Percentiles rank a stretch among this genome's conserved stretches.
Conservation (phyloP, 2,888 invertebrate species). For the Brachyopa scutellaris region DNA sequence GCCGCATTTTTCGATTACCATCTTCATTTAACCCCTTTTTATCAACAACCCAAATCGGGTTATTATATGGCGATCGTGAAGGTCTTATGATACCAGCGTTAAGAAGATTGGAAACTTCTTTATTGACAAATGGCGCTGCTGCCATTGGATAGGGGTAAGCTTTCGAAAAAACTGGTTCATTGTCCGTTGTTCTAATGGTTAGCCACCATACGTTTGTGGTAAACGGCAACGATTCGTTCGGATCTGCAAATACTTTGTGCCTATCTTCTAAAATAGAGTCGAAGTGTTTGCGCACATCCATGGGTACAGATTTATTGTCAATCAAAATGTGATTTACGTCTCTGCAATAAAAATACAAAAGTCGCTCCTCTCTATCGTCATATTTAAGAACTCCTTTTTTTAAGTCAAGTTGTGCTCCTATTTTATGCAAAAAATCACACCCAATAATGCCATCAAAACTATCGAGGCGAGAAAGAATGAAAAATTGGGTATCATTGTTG, state of each 20-base stretch:
- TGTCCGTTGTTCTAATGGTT: neutral
- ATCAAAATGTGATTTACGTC: neutral
- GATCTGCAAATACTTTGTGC: neutral
- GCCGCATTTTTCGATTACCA: constrained; percentile 36
- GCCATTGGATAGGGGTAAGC: constrained; percentile 29
- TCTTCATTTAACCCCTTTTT: constrained; percentile 26
- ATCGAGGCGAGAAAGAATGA: constrained; percentile 18
- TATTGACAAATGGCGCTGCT: constrained; percentile 25
- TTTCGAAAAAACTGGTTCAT: constrained; percentile 25
- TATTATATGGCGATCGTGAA: constrained; percentile 32
- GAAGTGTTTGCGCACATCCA: neutral
- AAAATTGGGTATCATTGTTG: constrained; percentile 2
- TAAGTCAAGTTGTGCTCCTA: constrained; percentile 20
- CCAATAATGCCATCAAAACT: constrained; percentile 23
- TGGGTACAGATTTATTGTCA: neutral
- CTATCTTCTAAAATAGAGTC: neutral
- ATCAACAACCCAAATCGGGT: constrained; percentile 33
- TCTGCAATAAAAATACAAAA: neutral
- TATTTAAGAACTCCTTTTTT: constrained; percentile 9
- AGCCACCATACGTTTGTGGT: neutral
- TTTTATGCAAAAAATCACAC: constrained; percentile 15
- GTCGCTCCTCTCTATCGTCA: constrained; percentile 1
- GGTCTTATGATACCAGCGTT: constrained; percentile 18
- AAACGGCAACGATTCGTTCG: neutral
- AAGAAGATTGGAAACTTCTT: constrained; percentile 11